Evolutionary conservation across 1,140 invertebrate genomes (phyloP), one percentile per base, ranked within the genome.

Genomic region (Drosophila neocordata): DNA sequence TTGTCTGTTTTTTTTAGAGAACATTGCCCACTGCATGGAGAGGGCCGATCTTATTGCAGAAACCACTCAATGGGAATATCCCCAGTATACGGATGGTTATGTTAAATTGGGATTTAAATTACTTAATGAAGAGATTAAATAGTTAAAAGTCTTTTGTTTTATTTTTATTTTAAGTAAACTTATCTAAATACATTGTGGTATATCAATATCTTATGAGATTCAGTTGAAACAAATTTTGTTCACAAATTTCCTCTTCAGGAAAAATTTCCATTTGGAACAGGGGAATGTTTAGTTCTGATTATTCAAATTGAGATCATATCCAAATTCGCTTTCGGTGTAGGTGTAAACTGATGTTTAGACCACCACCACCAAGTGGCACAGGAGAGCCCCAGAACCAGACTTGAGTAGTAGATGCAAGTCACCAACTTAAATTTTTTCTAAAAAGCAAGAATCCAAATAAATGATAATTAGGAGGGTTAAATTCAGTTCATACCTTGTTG

Each of bases 51-150:
- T 91, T 0, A 79, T 91, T 1, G 63, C 64, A 2, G 59, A 70
- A 18, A 79, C 85, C 2, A 82, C 85, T 4, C 60, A 65, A 4
- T 91, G 90, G 90, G 90, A 91, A 44, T 91, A 79, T 64, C 85
- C 90, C 0, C 57, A 81, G 38, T 61, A 90, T 58, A 61, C 81
- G 0, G 89, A 91, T 66, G 38, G 52, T 3, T 88, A 71, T 65
- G 77, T 90, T 0, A 65, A 63, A 1, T 38, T 89, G 18, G 62
- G 72, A 0, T 91, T 91, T 67, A 52, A 78, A 15, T 65, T 90
- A 9, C 60, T 91, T 1, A 22, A 59, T 5, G 84, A 90, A 59
- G 90, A 91, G 60, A 37, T 81, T 0, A 78, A 70, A 38, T 5
- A 35, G 13, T 65, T 44, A 41, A 48, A 27, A 18, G 58, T 27